Evolutionary conservation across 2,797 vertebrate genomes (phyloP).

Genomic region (Rhodeus uyekii): DNA sequence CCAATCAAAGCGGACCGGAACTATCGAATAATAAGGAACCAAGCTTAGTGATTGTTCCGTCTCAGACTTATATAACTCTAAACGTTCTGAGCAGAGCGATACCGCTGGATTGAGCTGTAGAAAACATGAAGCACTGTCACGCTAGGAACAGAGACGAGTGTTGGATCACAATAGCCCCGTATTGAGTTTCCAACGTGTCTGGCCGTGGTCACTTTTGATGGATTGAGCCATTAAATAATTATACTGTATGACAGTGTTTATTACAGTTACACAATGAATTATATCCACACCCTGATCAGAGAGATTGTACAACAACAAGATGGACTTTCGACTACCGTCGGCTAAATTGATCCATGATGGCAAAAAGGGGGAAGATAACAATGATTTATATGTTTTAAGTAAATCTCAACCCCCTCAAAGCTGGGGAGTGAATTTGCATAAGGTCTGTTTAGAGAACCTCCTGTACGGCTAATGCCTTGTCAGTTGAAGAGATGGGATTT

Average conservation of each 20-base stretch:
- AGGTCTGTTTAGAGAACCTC: conserved; percentile 66
- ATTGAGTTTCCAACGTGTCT: conserved; percentile 67
- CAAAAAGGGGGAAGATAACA: conserved; percentile 44
- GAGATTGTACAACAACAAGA: conserved; percentile 40
- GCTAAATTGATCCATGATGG: conserved; percentile 45
- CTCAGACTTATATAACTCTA: conserved; percentile 37
- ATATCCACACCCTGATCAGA: conserved; percentile 57
- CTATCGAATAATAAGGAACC: neutral
- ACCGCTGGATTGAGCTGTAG: conserved; percentile 49
- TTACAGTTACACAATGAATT: conserved; percentile 65
- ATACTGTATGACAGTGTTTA: conserved; percentile 63
- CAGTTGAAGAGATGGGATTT: conserved; percentile 67
- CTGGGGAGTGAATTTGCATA: conserved; percentile 61
- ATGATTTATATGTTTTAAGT: conserved; percentile 57
- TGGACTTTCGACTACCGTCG: conserved; percentile 28
- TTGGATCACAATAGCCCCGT: conserved; percentile 36
- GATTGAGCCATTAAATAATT: conserved; percentile 70
- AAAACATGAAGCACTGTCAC: conserved; percentile 2
- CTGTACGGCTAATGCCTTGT: conserved; percentile 63
- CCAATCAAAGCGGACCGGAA: neutral
- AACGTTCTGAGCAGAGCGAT: neutral
- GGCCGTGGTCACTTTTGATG: conserved; percentile 67
- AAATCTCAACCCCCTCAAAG: conserved; percentile 49
- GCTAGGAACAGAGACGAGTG: neutral
- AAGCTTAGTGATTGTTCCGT: conserved; percentile 57